These are phyloP conservation scores for Pelecanus crispus DNA, from an alignment of 2,113 vertebrate species.

Conservation along the genomic window DNA sequence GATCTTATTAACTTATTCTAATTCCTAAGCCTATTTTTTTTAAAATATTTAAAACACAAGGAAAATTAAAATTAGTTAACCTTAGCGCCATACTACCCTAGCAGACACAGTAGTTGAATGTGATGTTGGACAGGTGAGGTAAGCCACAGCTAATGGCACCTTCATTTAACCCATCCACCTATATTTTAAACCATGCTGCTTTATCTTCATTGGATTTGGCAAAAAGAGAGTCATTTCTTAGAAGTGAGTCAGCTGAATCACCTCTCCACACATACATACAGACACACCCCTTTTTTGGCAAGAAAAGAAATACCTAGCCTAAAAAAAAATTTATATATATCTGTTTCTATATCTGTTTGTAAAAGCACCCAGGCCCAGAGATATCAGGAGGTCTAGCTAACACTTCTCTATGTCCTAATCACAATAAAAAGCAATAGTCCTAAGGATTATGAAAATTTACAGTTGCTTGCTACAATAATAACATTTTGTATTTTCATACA, in stretches of 20 bases:
- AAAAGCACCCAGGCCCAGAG: background rate
- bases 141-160: background rate
- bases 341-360: background rate
- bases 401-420: background rate
- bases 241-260: background rate
- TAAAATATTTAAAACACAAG: background rate
- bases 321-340: background rate
- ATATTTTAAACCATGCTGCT: background rate
- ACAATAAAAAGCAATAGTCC: background rate
- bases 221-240: background rate
- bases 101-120: background rate
- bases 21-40: background rate
- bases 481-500: background rate
- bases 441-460: background rate
- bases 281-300: rapidly evolving
- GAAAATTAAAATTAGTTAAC: background rate
- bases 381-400: background rate
- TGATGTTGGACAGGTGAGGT: background rate
- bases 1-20: background rate
- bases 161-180: background rate
- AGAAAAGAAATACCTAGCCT: background rate
- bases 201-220: background rate
- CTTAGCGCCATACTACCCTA: background rate
- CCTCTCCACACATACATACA: background rate
- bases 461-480: background rate